These are phyloP conservation scores for Mesembrinibis cayennensis DNA, from an alignment of 2,113 vertebrate species.

Conservation along the genomic window DNA sequence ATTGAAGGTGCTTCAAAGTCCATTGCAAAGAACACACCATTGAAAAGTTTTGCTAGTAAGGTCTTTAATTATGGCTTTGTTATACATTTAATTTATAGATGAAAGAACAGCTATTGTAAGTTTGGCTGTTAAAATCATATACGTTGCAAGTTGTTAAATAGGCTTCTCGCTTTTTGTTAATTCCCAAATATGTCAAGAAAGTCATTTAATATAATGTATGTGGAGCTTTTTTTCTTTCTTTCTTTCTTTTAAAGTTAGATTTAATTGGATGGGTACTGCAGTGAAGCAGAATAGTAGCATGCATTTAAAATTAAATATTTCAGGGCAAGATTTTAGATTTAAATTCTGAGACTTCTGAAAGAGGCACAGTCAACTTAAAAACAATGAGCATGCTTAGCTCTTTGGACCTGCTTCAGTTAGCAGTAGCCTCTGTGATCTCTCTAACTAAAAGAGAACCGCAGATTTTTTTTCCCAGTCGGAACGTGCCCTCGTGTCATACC, in stretches of 20 bases:
- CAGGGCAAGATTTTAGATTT: not conserved
- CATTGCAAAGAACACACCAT: not conserved
- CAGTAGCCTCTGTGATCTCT: accelerated
- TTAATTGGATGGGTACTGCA: constrained; percentile 43
- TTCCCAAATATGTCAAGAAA: constrained; percentile 41
- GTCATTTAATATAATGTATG: not conserved
- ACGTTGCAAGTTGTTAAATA: constrained; percentile 29
- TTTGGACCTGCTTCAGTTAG: not conserved
- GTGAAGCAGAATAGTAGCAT: constrained; percentile 16
- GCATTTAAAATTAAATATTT: not conserved
- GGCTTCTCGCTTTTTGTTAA: constrained; percentile 6
- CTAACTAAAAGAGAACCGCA: not conserved
- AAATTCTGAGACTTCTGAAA: not conserved
- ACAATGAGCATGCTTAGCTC: not conserved
- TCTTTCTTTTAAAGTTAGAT: not conserved
- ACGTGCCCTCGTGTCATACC: not conserved
- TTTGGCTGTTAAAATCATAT: constrained; percentile 33
- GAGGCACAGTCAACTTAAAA: not conserved
- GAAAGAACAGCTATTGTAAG: constrained; percentile 52
- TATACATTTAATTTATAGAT: constrained; percentile 64
- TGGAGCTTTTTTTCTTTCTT: not conserved
- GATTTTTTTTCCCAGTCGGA: not conserved
- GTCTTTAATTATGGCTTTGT: constrained; percentile 66
- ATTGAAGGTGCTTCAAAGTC: constrained; percentile 62
- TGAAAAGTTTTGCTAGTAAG: constrained; percentile 52